Base-by-base conservation (phyloP, 2,113 vertebrate species). In the Zeus faber region DNA sequence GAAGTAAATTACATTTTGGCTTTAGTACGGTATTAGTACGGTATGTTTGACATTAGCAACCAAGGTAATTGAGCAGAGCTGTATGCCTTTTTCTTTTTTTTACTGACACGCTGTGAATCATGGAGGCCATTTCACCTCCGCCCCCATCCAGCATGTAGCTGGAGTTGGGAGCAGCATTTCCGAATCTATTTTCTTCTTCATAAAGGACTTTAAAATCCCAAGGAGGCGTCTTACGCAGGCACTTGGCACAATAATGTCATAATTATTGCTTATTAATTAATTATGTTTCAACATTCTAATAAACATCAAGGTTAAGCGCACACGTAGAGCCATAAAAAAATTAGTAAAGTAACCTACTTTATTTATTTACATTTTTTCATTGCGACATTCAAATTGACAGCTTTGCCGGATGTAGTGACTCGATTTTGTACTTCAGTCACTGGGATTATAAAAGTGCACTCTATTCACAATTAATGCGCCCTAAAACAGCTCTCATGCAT, bases 181-280 rank as follows among this genome's bases (percentile, higher is more conserved):
- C n/a, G n/a, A n/a, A n/a, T n/a, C n/a, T n/a, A n/a, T 35, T 35
- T 13, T 35, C 31, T 10, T 10, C 6, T 10, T 35, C 31, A 35
- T 35, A 9, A 49, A 31, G 25, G 24, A 33, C 16, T 62, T 17
- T 6, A 17, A 17, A 50, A 35, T 63, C 43, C 64, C 53, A 41
- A 4, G n/a, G 43, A 60, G 55, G 25, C 29, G 1, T 65, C 58
- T 40, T 17, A 56, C 29, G 29, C 35, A 18, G 49, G 59, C 54
- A 60, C 57, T 62, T 45, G 39, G 55, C 50, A 50, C 21, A 25
- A 64, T 76, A 67, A 74, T 68, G 52, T 54, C 50, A 52, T 68
- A 62, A 82, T 82, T 53, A 66, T 62, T 57, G n/a, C 63, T 55
- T 52, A 70, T 80, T 81, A 83, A 83, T 82, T 54, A 72, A 69